phyloP scores from a whole-genome alignment of 1,140 invertebrate genomes.

The Drosophila orosa region DNA sequence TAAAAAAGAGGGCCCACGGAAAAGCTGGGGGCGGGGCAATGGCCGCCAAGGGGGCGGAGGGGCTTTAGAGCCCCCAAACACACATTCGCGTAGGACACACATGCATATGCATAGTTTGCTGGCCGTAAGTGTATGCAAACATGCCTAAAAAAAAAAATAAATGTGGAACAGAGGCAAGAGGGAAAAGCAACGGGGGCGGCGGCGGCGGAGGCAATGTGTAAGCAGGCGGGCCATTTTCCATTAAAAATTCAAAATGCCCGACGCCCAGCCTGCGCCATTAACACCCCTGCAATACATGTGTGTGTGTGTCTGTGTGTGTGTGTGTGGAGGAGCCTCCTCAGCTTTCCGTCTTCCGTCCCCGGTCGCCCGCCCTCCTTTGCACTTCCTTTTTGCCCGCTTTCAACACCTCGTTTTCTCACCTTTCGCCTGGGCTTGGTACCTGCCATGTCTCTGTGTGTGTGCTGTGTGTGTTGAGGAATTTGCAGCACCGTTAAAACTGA shows the following conservation, averaged over 20 bases:
- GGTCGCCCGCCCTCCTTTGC: constrained; percentile 27
- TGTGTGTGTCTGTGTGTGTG: constrained; percentile 27
- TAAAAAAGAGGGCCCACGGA: constrained; percentile 49
- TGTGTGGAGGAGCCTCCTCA: constrained; percentile 33
- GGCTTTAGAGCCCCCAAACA: constrained; percentile 10
- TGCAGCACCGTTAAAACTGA: constrained; percentile 73
- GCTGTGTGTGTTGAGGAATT: constrained; percentile 65
- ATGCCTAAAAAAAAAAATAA: constrained; percentile 67
- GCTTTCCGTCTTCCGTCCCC: constrained; percentile 46
- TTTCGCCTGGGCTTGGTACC: constrained; percentile 53
- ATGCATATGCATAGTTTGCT: constrained; percentile 80
- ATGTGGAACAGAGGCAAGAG: constrained; percentile 44
- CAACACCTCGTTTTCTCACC: constrained; percentile 80
- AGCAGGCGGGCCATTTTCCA: constrained; percentile 68
- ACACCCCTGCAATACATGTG: constrained; percentile 47
- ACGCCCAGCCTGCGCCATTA: constrained; percentile 76
- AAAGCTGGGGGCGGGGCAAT: constrained; percentile 14
- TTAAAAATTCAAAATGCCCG: constrained; percentile 82
- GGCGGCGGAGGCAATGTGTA: constrained; percentile 27
- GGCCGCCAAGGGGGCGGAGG: constrained; percentile 25
- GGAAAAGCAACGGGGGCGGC: not conserved
- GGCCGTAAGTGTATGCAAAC: constrained; percentile 78
- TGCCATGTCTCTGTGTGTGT: constrained; percentile 30
- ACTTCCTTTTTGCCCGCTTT: constrained; percentile 45
- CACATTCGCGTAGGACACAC: constrained; percentile 52